Conservation (phyloP, 2,888 invertebrate species). For the Pseudanteris insignis region DNA sequence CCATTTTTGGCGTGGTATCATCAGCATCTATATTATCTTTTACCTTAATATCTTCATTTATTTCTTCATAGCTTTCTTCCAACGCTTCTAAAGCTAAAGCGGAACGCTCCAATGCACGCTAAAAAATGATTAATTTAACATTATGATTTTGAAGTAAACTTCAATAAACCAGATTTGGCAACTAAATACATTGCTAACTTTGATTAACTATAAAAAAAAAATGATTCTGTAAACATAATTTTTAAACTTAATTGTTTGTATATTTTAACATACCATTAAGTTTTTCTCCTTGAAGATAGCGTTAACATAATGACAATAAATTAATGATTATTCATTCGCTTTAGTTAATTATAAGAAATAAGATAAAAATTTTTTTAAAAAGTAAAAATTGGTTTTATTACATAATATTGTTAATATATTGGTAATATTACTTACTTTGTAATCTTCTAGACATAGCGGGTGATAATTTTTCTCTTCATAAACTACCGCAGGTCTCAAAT, state of each 20-base stretch:
- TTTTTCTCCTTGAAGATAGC: slow-evolving; percentile 35
- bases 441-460: slow-evolving; percentile 89
- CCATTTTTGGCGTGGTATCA: neutral
- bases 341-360: no score
- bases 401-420: neutral
- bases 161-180: no score
- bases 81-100: slow-evolving; percentile 14
- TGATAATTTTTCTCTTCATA: slow-evolving; percentile 84
- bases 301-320: slow-evolving; percentile 36
- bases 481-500: slow-evolving; percentile 82
- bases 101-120: slow-evolving; percentile 23
- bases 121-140: no score
- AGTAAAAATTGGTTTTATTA: no score
- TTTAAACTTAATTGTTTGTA: no score
- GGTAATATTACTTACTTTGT: slow-evolving; percentile 76
- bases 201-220: no score
- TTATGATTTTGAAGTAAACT: no score
- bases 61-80: slow-evolving; percentile 29
- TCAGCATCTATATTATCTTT: slow-evolving; percentile 4
- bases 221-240: no score
- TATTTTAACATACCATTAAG: slow-evolving; percentile 44
- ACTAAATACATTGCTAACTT: no score
- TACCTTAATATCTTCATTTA: slow-evolving; percentile 9
- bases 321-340: no score
- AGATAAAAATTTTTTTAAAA: no score